These are phyloP conservation scores for Bimastos eiseni DNA, from an alignment of 2,888 invertebrate genomes.

Conservation along the genomic window DNA sequence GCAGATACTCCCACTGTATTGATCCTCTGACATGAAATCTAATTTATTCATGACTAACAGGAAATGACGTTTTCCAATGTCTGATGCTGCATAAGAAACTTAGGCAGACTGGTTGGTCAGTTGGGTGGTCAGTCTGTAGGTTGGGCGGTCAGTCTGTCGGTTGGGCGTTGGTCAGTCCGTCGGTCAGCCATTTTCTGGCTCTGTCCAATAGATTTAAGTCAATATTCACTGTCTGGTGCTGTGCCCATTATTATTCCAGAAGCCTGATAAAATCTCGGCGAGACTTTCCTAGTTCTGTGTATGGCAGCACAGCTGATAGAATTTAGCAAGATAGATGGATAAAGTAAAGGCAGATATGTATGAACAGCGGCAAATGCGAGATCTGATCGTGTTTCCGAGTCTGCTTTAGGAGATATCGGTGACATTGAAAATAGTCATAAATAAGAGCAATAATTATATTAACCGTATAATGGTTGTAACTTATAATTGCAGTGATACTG, in stretches of 20 bases:
- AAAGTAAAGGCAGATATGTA: not conserved
- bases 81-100: not conserved
- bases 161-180: not conserved
- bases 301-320: not conserved
- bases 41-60: conserved; percentile 14
- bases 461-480: not conserved
- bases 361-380: not conserved
- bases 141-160: not conserved
- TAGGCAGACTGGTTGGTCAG: not conserved
- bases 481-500: not conserved
- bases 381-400: not conserved
- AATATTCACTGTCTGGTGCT: not conserved
- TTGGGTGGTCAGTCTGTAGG: not conserved
- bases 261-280: conserved; percentile 15
- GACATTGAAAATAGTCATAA: conserved; percentile 13
- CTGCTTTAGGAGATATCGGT: not conserved
- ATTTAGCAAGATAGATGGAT: not conserved
- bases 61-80: conserved; percentile 20
- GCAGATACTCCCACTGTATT: not conserved
- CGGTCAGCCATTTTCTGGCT: not conserved
- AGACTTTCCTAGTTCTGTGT: not conserved
- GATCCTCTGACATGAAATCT: not conserved
- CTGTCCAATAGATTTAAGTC: not conserved
- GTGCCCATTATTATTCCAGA: not conserved
- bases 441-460: not conserved